phyloP scores from a whole-genome alignment of 2,113 vertebrate genomes.

The Lynx canadensis region DNA sequence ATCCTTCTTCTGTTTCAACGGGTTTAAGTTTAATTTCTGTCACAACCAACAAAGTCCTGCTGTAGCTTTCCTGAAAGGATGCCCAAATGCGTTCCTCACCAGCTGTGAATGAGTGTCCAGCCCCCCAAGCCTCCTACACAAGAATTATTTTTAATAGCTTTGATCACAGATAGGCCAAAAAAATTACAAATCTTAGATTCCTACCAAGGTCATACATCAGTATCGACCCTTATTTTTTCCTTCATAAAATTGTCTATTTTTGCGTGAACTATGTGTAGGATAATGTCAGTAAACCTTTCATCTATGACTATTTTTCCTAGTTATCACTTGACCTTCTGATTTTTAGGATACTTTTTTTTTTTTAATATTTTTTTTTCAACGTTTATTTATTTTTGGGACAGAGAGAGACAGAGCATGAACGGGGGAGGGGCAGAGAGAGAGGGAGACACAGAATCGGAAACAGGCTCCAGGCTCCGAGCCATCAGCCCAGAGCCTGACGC shows the following conservation, averaged over 20 bases:
- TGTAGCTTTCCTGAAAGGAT: neutral
- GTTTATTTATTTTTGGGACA: too few species aligned
- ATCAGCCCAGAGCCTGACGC: too few species aligned
- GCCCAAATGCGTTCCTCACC: neutral
- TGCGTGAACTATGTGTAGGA: neutral
- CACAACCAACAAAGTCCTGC: neutral
- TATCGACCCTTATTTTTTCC: slow-evolving; percentile 24
- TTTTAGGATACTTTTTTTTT: neutral
- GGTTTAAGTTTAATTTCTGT: neutral
- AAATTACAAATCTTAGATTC: neutral
- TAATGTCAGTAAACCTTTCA: slow-evolving; percentile 17
- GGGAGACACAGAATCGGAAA: too few species aligned
- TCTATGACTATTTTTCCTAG: neutral
- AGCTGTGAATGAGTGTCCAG: neutral
- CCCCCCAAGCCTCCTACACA: neutral
- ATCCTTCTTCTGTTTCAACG: neutral
- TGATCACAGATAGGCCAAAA: neutral
- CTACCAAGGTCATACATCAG: neutral
- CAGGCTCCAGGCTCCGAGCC: too few species aligned
- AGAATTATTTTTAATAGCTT: neutral
- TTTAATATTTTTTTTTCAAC: too few species aligned
- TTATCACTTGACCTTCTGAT: slow-evolving; percentile 29
- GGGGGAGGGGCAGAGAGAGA: too few species aligned
- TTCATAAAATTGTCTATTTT: slow-evolving; percentile 46
- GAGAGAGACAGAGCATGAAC: too few species aligned